Evolutionary conservation across 2,113 vertebrate species (phyloP).

Genomic region (Eudyptes chrysolophus): DNA sequence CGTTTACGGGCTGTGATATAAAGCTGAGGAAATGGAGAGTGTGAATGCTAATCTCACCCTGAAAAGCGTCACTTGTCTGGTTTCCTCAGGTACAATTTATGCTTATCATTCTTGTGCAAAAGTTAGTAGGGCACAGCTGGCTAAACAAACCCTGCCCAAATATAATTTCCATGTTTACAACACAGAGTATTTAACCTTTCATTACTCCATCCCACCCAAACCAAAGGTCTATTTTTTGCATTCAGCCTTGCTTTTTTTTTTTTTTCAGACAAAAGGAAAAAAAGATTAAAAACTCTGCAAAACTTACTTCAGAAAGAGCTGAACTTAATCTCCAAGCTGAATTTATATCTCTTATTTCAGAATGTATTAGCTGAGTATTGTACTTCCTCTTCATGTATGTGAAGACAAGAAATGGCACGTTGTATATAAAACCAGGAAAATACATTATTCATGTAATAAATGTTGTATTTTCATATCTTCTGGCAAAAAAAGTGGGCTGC

Average conservation of each 20-base stretch:
- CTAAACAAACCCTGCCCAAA: background rate
- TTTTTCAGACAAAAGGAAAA: background rate
- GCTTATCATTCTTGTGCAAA: slow-evolving; percentile 12
- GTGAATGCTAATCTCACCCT: background rate
- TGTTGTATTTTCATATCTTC: background rate
- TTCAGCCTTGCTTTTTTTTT: background rate
- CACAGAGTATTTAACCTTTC: background rate
- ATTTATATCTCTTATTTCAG: background rate
- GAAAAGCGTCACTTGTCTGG: background rate
- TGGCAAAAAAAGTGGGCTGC: background rate
- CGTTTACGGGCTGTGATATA: background rate
- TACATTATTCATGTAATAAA: background rate
- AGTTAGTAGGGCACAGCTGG: background rate
- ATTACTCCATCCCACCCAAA: background rate
- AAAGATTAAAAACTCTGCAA: background rate
- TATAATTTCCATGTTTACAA: background rate
- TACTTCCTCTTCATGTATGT: background rate
- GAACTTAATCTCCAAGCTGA: background rate
- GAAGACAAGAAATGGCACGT: background rate
- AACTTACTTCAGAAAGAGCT: slow-evolving; percentile 14
- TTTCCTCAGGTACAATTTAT: background rate
- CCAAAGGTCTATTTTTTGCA: background rate
- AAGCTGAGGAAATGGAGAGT: background rate
- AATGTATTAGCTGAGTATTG: background rate
- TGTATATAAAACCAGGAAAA: background rate